Evolutionary conservation across 1,140 invertebrate genomes (phyloP), one percentile per base, ranked within the genome.

Genomic region (Harlomillsia oculata): DNA sequence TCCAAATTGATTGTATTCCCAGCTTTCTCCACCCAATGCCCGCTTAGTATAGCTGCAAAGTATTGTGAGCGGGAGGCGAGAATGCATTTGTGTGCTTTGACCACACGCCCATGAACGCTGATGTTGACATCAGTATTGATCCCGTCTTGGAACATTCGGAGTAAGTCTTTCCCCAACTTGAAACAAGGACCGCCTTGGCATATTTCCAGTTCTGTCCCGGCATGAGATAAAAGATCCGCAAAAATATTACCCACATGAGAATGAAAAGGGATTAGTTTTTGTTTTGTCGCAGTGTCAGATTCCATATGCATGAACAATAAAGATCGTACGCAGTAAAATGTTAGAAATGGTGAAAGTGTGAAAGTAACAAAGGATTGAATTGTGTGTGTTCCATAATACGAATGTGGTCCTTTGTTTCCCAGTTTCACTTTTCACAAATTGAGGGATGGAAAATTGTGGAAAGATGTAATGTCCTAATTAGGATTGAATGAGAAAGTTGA

Each of bases 71-170:
- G 78, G 6, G 87, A 89, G 49, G 85, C 82, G 48, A 92, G 72
- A 65, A 94, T 88, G 71, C 88, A 92, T 72, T 90, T 91, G 69
- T 94, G 89, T 16, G 87, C 87, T 69, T 82, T 82, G 36, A 92
- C 84, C 53, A 81, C 76, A 6, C 81, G 77, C 2, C 84, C 87
- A 21, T 80, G 79, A 13, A 90, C 85, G 67, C 86, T 82, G 2
- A 89, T 81, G 14, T 65, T 65, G 46, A 90, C 86, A 71, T 93
- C 89, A 18, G 85, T 81, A 66, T 83, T 83, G 37, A 89, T 84
- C 72, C 91, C 88, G 67, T 91, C 86, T 43, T 91, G 71, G 69
- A 91, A 92, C 85, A 91, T 90, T 53, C 84, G 76, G 8, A 93
- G 71, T 14, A 94, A 72, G 73, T 92, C 88, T 69, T 89, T 84